phyloP scores from a whole-genome alignment of 2,113 vertebrate genomes.

The Corythornis vintsioides region DNA sequence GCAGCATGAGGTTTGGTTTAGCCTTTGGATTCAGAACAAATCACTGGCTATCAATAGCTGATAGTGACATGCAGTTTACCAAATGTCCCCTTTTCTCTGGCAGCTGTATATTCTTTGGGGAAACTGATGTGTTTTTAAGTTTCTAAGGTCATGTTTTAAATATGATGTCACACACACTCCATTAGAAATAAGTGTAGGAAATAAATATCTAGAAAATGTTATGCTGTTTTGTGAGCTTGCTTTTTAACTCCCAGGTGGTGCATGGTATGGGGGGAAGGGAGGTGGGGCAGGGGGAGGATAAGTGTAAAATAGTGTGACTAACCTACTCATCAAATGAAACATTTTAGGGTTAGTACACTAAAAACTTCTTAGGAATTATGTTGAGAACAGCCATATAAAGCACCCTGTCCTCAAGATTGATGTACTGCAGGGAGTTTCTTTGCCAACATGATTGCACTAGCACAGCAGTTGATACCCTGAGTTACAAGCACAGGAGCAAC shows the following conservation, averaged over 20 bases:
- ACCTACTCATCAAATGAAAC: neutral
- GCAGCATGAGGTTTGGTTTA: constrained; percentile 83
- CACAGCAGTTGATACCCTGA: accelerated
- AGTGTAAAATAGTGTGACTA: neutral
- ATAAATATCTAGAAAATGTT: constrained; percentile 29
- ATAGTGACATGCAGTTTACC: constrained; percentile 80
- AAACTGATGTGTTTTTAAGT: constrained; percentile 68
- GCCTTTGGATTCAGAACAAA: constrained; percentile 83
- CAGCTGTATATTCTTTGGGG: constrained; percentile 57
- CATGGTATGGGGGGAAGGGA: neutral
- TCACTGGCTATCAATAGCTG: constrained; percentile 82
- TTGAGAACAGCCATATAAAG: neutral
- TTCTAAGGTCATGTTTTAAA: constrained; percentile 64
- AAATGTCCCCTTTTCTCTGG: constrained; percentile 73
- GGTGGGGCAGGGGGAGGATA: neutral
- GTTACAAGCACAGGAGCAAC: accelerated
- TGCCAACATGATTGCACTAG: accelerated
- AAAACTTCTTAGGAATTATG: neutral
- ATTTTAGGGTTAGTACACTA: neutral
- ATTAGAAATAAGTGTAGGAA: constrained; percentile 42
- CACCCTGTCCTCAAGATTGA: neutral
- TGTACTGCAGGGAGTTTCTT: neutral
- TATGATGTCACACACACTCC: constrained; percentile 27
- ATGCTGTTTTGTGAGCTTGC: neutral
- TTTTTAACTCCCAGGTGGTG: neutral